phyloP scores from a whole-genome alignment of 2,113 vertebrate species.

The Eira barbara region DNA sequence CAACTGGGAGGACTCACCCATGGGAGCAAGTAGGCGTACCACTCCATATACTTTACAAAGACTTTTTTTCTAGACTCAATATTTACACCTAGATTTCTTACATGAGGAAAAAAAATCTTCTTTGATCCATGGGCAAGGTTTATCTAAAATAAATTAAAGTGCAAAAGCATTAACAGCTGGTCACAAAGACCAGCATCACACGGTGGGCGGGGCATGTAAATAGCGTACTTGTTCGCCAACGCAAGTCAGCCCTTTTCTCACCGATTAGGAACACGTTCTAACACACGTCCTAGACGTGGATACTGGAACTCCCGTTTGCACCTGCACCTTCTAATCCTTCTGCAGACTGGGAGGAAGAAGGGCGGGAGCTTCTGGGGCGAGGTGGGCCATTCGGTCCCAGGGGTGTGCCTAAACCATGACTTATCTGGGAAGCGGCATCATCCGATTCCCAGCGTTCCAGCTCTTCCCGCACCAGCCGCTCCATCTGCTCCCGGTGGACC shows the following conservation, averaged over 20 bases:
- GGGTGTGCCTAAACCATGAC: conserved; percentile 86
- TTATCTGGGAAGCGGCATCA: conserved; percentile 89
- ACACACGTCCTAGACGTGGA: conserved; percentile 80
- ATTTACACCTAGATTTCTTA: conserved; percentile 67
- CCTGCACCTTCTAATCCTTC: conserved; percentile 85
- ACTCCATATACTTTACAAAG: not conserved
- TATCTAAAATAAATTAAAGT: conserved; percentile 72
- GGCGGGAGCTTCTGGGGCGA: conserved; percentile 83
- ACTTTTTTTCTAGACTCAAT: conserved; percentile 38
- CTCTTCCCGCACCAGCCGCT: conserved; percentile 93
- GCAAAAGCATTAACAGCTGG: conserved; percentile 36
- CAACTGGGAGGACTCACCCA: not conserved
- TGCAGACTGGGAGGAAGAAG: conserved; percentile 91
- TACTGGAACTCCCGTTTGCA: conserved; percentile 67
- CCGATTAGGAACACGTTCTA: not conserved
- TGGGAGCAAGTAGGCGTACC: not conserved
- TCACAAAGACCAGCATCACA: not conserved
- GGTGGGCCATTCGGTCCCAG: conserved; percentile 80
- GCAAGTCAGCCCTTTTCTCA: not conserved
- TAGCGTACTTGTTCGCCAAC: not conserved
- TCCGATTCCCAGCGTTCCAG: conserved; percentile 95
- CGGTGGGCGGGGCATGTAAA: not conserved
- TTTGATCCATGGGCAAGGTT: conserved; percentile 35
- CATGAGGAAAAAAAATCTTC: conserved; percentile 9
- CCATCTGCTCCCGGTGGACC: conserved; percentile 93